Base-by-base conservation (phyloP, 2,888 invertebrate genomes). In the Nephrocerus scutellatus region DNA sequence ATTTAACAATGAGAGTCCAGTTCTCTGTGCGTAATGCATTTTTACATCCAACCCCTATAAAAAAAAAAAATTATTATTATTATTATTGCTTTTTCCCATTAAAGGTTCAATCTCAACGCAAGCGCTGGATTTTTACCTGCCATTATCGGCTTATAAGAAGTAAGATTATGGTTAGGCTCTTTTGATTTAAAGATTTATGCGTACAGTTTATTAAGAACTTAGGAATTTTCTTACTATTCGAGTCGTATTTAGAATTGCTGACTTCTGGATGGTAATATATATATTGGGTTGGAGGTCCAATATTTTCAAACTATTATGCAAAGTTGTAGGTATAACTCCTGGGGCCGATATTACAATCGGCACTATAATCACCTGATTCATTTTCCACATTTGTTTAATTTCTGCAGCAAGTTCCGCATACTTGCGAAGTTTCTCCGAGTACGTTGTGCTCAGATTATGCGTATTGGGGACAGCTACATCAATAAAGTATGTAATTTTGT, bases 401-500 rank as follows among this genome's bases (percentile, higher is more conserved):
- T 41, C 41, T 7, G 31, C 36, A 6, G 36, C 41, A 6, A 29
- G 12, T 12, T 39, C 24, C 8, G n/a, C 22, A 18, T 39, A 39
- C 28, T 20, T 39, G n/a, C 13, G 26, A 10, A 28, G 15, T 36
- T 36, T 41, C 13, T 36, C 36, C 9, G 9, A 12, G 29, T 36
- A 41, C 15, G 36, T 41, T 6, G 18, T 12, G 12, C 29, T 32
- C 8, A 28, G 21, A 22, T 41, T 41, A 16, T 26, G 36, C 2
- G 26, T 41, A 21, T 15, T 18, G 3, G 36, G 32, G 5, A 36
- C 32, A 16, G 36, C 41, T 45, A 15, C 41, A 45, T 22, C n/a
- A n/a, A n/a, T n/a, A n/a, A n/a, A n/a, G n/a, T n/a, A n/a, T n/a
- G n/a, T n/a, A n/a, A n/a, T n/a, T n/a, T n/a, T n/a, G n/a, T n/a